Base-by-base conservation (phyloP, 2,113 vertebrate genomes). In the Reinhardtius hippoglossoides region DNA sequence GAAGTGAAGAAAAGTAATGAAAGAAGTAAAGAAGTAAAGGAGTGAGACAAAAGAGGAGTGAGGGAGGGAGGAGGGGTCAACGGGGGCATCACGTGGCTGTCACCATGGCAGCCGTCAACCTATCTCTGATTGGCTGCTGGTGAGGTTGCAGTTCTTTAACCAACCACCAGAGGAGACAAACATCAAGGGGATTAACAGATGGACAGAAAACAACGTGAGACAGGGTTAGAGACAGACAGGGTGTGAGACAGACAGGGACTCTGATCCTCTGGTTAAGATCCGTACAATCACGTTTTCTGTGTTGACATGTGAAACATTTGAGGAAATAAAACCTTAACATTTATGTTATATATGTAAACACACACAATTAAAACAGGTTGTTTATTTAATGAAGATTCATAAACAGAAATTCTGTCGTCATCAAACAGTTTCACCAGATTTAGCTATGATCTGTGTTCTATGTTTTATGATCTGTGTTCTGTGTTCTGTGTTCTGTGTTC, bases 71-170 rank as follows among this genome's bases (percentile, higher is more conserved):
- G 27, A 27, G 18, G 57, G 24, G 23, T n/a, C 23, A 54, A 59
- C 77, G 44, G 83, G 88, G 87, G 73, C 88, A 92, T 76, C 90
- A 90, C 68, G 74, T 92, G 85, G 74, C 63, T 9, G 52, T 93
- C 62, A 52, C 84, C 83, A 88, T 89, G 90, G 85, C 75, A 84
- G 92, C 89, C 9, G 48, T 26, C 80, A 67, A 73, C 27, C 60
- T 40, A 60, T 21, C n/a, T 44, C 2, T 68, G 65, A 69, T 69
- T 77, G 74, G 69, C 14, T 73, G 21, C 50, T 55, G 35, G 13
- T 7, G 15, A 21, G 37, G 27, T 5, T 31, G 26, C 26, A 31
- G 21, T 24, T 57, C 55, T 18, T 16, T 18, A 15, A 50, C 46
- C 18, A 20, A 52, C 15, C 48, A 20, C 16, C 15, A 46, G 44